phyloP scores from a whole-genome alignment of 2,888 invertebrate species.

The Xylota sylvarum region DNA sequence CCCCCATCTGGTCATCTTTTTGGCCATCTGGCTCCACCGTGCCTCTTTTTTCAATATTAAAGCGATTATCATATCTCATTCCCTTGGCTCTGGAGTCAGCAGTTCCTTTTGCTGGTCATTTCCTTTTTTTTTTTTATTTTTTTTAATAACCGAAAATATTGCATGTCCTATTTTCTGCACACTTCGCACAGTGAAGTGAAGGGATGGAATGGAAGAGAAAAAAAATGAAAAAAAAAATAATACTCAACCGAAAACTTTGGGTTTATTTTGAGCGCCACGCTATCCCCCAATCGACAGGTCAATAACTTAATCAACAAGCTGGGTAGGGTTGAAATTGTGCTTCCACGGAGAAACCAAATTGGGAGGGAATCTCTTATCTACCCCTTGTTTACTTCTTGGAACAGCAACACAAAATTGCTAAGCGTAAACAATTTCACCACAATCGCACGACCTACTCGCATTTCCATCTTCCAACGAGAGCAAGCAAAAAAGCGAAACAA shows the following conservation, averaged over 20 bases:
- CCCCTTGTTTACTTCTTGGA: slow-evolving; percentile 46
- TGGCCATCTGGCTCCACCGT: slow-evolving; percentile 62
- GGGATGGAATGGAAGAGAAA: not conserved
- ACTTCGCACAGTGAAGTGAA: slow-evolving; percentile 24
- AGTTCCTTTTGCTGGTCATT: slow-evolving; percentile 46
- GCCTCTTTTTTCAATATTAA: slow-evolving; percentile 66
- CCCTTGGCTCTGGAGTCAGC: slow-evolving; percentile 59
- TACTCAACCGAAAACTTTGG: slow-evolving; percentile 42
- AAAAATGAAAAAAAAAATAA: slow-evolving; percentile 37
- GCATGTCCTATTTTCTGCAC: slow-evolving; percentile 61
- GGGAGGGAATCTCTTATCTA: slow-evolving; percentile 29
- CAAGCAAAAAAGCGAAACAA: not conserved
- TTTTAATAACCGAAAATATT: slow-evolving; percentile 68
- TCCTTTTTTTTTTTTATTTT: slow-evolving; percentile 1
- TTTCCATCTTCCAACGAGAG: slow-evolving; percentile 31
- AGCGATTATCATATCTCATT: slow-evolving; percentile 73
- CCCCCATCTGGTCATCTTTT: slow-evolving; percentile 57
- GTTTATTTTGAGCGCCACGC: slow-evolving; percentile 20
- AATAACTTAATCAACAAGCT: slow-evolving; percentile 74
- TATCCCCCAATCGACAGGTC: slow-evolving; percentile 65
- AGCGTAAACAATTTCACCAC: slow-evolving; percentile 67
- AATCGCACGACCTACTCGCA: slow-evolving; percentile 63
- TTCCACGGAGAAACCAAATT: slow-evolving; percentile 25
- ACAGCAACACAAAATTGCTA: slow-evolving; percentile 53
- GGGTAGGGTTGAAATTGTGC: slow-evolving; percentile 19